Conservation (phyloP, 2,113 vertebrate genomes). For the Noturus placidus region DNA sequence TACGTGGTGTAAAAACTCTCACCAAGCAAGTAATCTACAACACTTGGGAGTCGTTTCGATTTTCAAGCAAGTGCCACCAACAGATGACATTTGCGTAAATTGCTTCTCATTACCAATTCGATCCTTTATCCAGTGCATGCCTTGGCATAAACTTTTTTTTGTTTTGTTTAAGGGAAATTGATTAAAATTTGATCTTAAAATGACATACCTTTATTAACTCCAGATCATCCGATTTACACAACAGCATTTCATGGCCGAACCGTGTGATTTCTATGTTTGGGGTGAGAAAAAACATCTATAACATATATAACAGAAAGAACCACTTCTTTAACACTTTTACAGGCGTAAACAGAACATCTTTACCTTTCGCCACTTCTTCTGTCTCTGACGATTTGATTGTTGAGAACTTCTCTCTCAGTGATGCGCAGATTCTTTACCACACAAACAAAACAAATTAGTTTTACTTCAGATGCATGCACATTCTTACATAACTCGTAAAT, state of each 20-base stretch:
- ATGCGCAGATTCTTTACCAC: conserved; percentile 63
- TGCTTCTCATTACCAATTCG: not conserved
- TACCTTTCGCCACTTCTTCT: conserved; percentile 73
- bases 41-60: not conserved
- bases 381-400: conserved; percentile 56
- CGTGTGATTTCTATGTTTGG: conserved; percentile 71
- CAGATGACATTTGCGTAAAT: not conserved
- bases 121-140: not conserved
- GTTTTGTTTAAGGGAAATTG: not conserved
- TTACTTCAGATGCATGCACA: not conserved
- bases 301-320: not conserved
- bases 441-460: not conserved
- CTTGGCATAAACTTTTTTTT: not conserved
- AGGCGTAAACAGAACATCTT: not conserved
- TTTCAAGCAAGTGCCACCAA: not conserved
- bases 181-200: not conserved
- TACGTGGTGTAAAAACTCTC: not conserved
- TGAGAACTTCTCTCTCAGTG: conserved; percentile 58
- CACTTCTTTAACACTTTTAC: not conserved
- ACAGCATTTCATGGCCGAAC: conserved; percentile 77
- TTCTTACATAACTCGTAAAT: not conserved
- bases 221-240: conserved; percentile 73
- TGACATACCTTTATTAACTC: conserved; percentile 77
- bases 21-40: not conserved
- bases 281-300: not conserved